Evolutionary conservation across 1,140 invertebrate species (phyloP).

Genomic region (Asobara japonica): DNA sequence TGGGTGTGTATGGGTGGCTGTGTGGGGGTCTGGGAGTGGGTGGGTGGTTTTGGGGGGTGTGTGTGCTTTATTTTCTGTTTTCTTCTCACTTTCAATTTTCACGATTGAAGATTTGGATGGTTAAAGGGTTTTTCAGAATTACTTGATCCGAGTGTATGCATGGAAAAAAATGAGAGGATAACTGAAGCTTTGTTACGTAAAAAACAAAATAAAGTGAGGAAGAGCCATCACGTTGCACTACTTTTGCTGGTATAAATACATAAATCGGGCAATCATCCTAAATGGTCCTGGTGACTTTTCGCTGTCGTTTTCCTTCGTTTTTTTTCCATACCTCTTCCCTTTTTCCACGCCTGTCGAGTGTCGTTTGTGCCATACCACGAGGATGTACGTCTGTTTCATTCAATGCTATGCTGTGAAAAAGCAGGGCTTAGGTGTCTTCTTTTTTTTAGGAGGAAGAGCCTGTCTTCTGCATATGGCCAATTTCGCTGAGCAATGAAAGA

Average conservation of each 20-base stretch:
- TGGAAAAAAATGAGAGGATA: neutral
- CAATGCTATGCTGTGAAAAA: neutral
- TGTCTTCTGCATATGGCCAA: too few species aligned
- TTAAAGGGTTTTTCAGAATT: too few species aligned
- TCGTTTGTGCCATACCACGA: neutral
- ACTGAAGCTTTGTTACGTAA: neutral
- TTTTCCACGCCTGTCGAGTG: neutral
- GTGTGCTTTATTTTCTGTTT: too few species aligned
- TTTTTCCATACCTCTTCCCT: neutral
- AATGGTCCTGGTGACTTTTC: constrained; percentile 37
- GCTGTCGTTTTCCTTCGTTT: neutral
- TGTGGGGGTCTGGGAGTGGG: too few species aligned
- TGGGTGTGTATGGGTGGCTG: too few species aligned
- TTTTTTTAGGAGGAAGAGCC: too few species aligned
- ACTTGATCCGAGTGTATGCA: too few species aligned
- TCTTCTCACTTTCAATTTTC: too few species aligned
- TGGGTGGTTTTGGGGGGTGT: too few species aligned
- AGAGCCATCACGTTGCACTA: neutral
- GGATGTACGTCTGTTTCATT: neutral
- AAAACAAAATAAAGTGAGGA: neutral
- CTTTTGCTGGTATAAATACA: constrained; percentile 51
- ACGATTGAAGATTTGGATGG: too few species aligned
- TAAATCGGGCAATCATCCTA: constrained; percentile 61
- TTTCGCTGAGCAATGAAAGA: too few species aligned
- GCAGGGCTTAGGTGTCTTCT: too few species aligned